Evolutionary conservation across 1,140 invertebrate species (phyloP).

Genomic region (Meloidogyne exigua): DNA sequence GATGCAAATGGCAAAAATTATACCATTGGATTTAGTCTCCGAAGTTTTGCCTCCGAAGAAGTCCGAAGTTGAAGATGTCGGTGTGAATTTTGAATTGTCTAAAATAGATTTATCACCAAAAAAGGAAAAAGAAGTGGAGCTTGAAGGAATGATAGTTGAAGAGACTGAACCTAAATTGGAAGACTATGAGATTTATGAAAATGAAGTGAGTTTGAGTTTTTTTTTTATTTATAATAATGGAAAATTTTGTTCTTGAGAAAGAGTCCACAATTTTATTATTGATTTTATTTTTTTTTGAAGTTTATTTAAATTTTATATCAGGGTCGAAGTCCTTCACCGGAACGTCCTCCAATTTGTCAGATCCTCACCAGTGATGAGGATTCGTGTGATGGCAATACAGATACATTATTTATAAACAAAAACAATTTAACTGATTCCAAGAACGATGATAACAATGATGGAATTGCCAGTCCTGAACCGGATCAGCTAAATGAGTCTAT

Average conservation of each 20-base stretch:
- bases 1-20: conserved; percentile 14
- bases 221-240: not conserved
- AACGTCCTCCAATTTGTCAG: not conserved
- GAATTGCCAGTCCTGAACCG: conserved; percentile 16
- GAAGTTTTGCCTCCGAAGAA: not conserved
- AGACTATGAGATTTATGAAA: conserved; percentile 2
- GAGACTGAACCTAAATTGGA: not conserved
- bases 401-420: not conserved
- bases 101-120: not conserved
- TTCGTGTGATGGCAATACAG: not conserved
- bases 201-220: not conserved
- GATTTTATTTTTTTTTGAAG: too few species aligned
- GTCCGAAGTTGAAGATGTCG: not conserved
- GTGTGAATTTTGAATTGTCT: not conserved
- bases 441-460: not conserved
- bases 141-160: not conserved
- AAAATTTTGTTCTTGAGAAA: too few species aligned
- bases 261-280: too few species aligned
- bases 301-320: not conserved
- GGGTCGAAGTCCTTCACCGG: not conserved
- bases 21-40: not conserved
- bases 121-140: not conserved
- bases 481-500: conserved; percentile 8
- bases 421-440: not conserved
- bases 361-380: not conserved